phyloP scores from a whole-genome alignment of 2,888 invertebrate genomes.

The Aricia artaxerxes region DNA sequence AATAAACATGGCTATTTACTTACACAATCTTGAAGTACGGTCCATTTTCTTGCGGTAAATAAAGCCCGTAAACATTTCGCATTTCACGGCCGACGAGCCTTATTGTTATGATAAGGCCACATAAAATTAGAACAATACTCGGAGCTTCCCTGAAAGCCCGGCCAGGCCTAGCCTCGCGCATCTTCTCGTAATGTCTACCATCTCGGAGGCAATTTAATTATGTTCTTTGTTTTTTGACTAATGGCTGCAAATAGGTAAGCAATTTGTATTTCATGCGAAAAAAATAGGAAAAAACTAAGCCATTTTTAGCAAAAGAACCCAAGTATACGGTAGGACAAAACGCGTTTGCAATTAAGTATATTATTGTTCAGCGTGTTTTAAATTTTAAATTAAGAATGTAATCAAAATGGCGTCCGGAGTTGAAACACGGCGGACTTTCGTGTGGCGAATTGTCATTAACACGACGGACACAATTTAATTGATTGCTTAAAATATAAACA shows the following conservation, averaged over 20 bases:
- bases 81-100: background rate
- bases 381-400: slow-evolving; percentile 9
- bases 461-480: slow-evolving; percentile 25
- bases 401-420: background rate
- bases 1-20: slow-evolving; percentile 4
- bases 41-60: slow-evolving; percentile 21
- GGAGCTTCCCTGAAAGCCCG: background rate
- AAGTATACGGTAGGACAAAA: background rate
- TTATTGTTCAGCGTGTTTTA: background rate
- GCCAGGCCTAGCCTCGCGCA: background rate
- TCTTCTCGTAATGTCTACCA: background rate
- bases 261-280: background rate
- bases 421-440: background rate
- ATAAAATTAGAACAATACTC: slow-evolving; percentile 24
- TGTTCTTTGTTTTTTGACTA: slow-evolving; percentile 5
- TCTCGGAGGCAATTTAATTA: background rate
- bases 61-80: slow-evolving; percentile 16
- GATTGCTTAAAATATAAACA: slow-evolving; percentile 34
- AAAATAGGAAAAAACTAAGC: background rate
- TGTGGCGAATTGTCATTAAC: slow-evolving; percentile 3
- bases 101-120: slow-evolving; percentile 26
- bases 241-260: background rate
- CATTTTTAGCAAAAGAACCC: background rate
- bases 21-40: slow-evolving; percentile 16
- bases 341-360: background rate